A percentile compares a stretch with the other conserved stretches of the same genome.
These are phyloP conservation scores for Hippocampus barbouri DNA, from an alignment of 2,113 vertebrate species.

Conservation along the genomic window DNA sequence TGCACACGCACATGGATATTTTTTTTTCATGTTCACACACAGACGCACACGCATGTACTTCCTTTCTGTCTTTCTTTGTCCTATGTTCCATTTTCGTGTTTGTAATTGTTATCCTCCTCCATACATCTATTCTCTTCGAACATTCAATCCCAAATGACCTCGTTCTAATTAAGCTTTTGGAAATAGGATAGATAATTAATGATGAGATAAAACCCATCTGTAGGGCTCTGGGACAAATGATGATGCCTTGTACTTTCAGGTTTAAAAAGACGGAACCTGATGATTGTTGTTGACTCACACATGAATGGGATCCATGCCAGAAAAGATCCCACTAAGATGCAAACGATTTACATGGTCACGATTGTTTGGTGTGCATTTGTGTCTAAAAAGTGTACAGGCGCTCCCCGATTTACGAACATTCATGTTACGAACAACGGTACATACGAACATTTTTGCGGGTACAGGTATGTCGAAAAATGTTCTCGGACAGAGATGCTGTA, in stretches of 20 bases:
- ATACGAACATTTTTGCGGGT: too few species aligned
- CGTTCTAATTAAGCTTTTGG: conserved; percentile 99
- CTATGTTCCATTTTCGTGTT: conserved; percentile 11
- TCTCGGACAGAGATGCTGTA: too few species aligned
- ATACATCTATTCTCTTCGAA: conserved; percentile 75
- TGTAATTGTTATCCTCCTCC: conserved; percentile 27
- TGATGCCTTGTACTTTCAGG: conserved; percentile 92
- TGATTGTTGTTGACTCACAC: conserved; percentile 40
- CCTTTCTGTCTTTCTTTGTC: conserved; percentile 31
- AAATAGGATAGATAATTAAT: conserved; percentile 99
- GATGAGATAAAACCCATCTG: conserved; percentile 98
- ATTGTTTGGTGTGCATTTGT: too few species aligned
- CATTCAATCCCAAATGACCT: conserved; percentile 97
- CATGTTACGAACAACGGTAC: too few species aligned
- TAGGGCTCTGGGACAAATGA: conserved; percentile 97
- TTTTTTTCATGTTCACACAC: conserved; percentile 49
- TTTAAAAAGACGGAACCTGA: conserved; percentile 94
- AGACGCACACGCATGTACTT: conserved; percentile 36
- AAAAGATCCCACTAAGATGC: too few species aligned
- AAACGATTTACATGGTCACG: too few species aligned
- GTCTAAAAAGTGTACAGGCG: too few species aligned
- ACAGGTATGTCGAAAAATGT: too few species aligned
- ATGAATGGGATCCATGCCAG: not conserved
- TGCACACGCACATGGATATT: conserved; percentile 58
- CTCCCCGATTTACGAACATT: too few species aligned